phyloP scores from a whole-genome alignment of 2,797 vertebrate species.

The Caiman crocodilus region DNA sequence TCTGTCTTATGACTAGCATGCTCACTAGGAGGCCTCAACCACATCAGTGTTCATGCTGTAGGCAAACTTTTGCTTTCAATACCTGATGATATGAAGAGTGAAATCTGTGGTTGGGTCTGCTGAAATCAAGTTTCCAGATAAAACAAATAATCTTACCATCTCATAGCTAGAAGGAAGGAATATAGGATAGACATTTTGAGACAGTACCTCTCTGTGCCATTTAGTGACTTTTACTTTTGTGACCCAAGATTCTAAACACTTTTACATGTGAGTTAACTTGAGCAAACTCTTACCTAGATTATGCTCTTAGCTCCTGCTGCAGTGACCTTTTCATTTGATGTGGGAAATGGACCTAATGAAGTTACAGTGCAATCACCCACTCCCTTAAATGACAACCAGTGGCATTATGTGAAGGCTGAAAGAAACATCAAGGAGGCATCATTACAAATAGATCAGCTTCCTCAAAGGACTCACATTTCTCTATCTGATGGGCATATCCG shows the following conservation, averaged over 20 bases:
- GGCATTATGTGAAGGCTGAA: constrained; percentile 92
- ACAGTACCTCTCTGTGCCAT: not conserved
- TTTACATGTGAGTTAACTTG: not conserved
- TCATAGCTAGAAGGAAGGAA: not conserved
- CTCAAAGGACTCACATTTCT: constrained; percentile 81
- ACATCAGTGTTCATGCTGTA: not conserved
- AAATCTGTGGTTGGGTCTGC: not conserved
- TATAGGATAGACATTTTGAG: not conserved
- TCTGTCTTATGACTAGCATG: not conserved
- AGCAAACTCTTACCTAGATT: not conserved
- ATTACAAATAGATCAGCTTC: constrained; percentile 88
- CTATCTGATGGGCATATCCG: constrained; percentile 90
- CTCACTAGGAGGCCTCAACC: not conserved
- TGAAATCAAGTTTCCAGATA: not conserved
- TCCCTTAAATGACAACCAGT: constrained; percentile 90
- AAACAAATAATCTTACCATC: not conserved
- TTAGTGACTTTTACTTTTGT: not conserved
- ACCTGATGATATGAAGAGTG: not conserved
- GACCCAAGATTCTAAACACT: not conserved
- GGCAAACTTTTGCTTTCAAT: not conserved
- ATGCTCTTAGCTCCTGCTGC: constrained; percentile 85
- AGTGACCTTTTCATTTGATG: constrained; percentile 94
- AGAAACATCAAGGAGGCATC: constrained; percentile 93
- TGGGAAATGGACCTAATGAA: constrained; percentile 93
- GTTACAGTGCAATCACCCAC: constrained; percentile 82